Percentiles rank a stretch among this genome's conserved stretches.
These are phyloP conservation scores for Baronia brevicornis DNA, from an alignment of 2,888 invertebrate genomes.

Conservation along the genomic window DNA sequence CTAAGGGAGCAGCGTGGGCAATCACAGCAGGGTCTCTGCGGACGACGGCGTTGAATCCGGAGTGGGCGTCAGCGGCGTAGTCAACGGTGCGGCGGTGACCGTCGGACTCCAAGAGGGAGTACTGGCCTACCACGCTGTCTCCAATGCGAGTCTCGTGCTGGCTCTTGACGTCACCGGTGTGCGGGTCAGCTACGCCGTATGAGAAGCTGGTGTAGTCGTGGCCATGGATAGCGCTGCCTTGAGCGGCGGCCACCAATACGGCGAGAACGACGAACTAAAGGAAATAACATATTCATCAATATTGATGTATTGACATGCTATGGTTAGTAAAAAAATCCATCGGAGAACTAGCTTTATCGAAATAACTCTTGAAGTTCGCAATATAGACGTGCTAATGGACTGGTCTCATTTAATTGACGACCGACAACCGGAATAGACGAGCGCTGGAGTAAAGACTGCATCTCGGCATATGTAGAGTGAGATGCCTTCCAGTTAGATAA, in stretches of 20 bases:
- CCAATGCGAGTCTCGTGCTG: conserved; percentile 77
- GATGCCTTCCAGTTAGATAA: no score
- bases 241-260: conserved; percentile 19
- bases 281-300: conserved; percentile 26
- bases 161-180: conserved; percentile 66
- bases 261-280: conserved; percentile 26
- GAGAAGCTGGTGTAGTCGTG: conserved; percentile 30
- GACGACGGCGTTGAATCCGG: conserved; percentile 75
- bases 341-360: no score
- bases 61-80: conserved; percentile 71
- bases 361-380: no score
- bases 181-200: conserved; percentile 61
- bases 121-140: conserved; percentile 75
- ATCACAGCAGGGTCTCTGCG: conserved; percentile 60
- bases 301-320: no score
- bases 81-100: conserved; percentile 79
- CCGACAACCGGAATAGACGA: no score
- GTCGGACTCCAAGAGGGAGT: conserved; percentile 74
- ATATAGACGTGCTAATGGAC: no score
- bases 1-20: conserved; percentile 33
- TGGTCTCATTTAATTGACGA: no score
- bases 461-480: no score
- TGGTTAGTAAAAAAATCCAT: no score
- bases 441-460: no score
- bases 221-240: conserved; percentile 20